Evolutionary conservation across 2,797 vertebrate genomes (phyloP).

Genomic region (Chromobotia macracanthus): DNA sequence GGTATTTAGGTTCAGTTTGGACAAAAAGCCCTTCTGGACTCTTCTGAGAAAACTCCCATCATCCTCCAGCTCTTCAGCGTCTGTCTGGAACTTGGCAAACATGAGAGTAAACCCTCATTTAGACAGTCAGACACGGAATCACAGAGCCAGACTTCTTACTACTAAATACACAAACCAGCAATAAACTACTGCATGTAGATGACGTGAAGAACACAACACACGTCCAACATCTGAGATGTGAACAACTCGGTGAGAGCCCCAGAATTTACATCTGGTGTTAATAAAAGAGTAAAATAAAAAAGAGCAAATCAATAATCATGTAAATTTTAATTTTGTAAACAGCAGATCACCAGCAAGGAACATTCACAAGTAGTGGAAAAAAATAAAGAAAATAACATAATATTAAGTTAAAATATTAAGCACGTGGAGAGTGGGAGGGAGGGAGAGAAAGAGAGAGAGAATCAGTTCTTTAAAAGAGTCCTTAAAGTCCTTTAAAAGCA

Average conservation of each 20-base stretch:
- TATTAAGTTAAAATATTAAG: background rate
- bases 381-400: too few relatives aligned
- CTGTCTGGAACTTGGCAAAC: constrained; percentile 70
- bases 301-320: too few relatives aligned
- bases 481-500: background rate
- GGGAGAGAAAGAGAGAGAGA: background rate
- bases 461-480: background rate
- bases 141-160: too few relatives aligned
- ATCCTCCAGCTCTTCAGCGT: constrained; percentile 68
- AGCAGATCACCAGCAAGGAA: too few relatives aligned
- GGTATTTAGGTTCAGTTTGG: constrained; percentile 63
- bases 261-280: too few relatives aligned
- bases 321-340: too few relatives aligned
- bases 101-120: constrained; percentile 57
- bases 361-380: too few relatives aligned
- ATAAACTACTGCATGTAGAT: background rate
- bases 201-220: too few relatives aligned
- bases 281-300: too few relatives aligned
- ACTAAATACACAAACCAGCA: background rate
- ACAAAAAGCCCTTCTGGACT: constrained; percentile 71
- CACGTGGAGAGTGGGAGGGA: background rate
- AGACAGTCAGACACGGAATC: constrained; percentile 44
- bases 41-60: constrained; percentile 71
- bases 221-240: too few relatives aligned
- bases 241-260: too few relatives aligned